Base-by-base conservation (phyloP, 2,888 invertebrate genomes). In the Sceliomorpha sp. region DNA sequence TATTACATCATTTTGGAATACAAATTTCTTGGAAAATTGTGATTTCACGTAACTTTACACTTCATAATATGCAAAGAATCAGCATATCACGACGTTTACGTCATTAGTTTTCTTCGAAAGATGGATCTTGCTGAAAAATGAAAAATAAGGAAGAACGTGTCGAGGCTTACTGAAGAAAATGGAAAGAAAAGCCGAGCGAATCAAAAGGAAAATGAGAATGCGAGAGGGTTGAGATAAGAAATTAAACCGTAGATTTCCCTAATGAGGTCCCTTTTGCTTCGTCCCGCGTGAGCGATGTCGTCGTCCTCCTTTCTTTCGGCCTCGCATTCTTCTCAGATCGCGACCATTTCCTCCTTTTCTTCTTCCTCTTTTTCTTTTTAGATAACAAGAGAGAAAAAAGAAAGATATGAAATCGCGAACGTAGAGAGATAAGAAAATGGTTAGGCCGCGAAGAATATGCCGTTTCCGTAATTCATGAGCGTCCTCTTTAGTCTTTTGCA, bases 211-310 rank as follows among this genome's bases (percentile, higher is more conserved):
- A 39, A 17, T 45, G 12, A 36, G 50, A 70, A 48, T 55, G 55
- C 47, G 50, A 56, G 36, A 64, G 59, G 42, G 42, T 62, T 53
- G 53, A 75, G 77, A 78, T 76, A 74, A 77, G 77, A 70, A 80
- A 79, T 79, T 78, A 78, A 77, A 72, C 70, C 69, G 74, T 70
- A 76, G 77, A 78, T 79, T 79, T 78, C 73, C 76, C 75, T 80
- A 80, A 80, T 75, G 78, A 80, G 78, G 73, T 75, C 72, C 68
- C 72, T 72, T 74, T 75, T 73, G 69, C 73, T 72, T 73, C 66
- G 59, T 75, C 75, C 73, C 70, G 70, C 71, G 68, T 66, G 75
- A 78, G 73, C 73, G 70, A 75, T 72, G 72, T 70, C 62, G 69
- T 71, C 31, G 69, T 71, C 31, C 59, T 53, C 48, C 34, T 67